Evolutionary conservation across 2,113 vertebrate genomes (phyloP).

Genomic region (Mesoclemmys tuberculata): DNA sequence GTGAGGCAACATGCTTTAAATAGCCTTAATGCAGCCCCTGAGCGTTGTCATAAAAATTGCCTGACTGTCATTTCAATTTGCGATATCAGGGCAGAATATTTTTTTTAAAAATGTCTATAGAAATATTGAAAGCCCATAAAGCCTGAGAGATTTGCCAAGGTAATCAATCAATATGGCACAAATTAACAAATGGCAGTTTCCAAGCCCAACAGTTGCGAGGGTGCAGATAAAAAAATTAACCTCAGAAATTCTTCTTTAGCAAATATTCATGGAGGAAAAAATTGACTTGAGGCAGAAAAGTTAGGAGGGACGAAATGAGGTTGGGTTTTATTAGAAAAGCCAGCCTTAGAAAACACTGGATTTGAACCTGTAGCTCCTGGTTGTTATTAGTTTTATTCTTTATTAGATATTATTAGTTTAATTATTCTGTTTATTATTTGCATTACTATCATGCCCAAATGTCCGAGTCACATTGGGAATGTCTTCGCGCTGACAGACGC

Average conservation of each 20-base stretch:
- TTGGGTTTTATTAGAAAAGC: neutral
- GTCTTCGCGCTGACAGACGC: neutral
- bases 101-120: neutral
- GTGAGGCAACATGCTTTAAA: neutral
- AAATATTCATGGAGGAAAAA: neutral
- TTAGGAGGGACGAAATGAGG: neutral
- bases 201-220: neutral
- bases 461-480: neutral
- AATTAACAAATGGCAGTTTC: neutral
- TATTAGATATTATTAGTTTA: neutral
- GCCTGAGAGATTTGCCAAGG: neutral
- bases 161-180: neutral
- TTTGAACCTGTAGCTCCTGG: neutral
- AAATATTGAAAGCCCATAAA: neutral
- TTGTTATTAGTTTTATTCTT: neutral
- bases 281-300: neutral
- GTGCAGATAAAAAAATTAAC: neutral
- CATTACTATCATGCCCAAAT: neutral
- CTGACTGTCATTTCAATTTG: neutral
- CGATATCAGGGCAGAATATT: fast-evolving
- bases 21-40: neutral
- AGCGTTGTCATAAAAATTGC: neutral
- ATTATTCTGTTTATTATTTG: neutral
- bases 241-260: neutral
- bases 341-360: neutral